These are phyloP conservation scores for Zoanthus sansibaricus DNA, from an alignment of 92 coral and sea anemone species.

Conservation along the genomic window DNA sequence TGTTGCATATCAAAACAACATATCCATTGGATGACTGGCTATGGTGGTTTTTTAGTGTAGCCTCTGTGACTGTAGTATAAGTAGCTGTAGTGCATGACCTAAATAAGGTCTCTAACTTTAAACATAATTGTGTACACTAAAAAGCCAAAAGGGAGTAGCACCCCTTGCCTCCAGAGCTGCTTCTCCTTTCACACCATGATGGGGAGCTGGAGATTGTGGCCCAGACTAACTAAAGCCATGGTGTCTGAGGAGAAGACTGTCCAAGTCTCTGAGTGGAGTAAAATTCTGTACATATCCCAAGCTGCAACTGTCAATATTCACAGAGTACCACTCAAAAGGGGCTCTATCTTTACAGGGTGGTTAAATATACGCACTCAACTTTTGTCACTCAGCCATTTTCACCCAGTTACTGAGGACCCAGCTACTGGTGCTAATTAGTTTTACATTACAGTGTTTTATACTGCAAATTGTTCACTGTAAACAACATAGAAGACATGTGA, in stretches of 20 bases:
- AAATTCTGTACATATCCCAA: not conserved
- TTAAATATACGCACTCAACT: not conserved
- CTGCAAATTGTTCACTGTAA: too few species aligned
- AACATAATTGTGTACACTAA: too few species aligned
- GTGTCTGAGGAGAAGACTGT: not conserved
- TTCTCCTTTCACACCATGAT: not conserved
- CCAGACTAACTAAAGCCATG: not conserved
- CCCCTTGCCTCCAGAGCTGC: too few species aligned
- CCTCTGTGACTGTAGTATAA: slow-evolving; percentile 19
- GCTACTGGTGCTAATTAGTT: not conserved
- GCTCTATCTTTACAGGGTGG: slow-evolving; percentile 1
- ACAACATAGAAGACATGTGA: too few species aligned
- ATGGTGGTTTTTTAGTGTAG: slow-evolving; percentile 21
- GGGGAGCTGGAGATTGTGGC: too few species aligned
- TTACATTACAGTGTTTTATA: too few species aligned
- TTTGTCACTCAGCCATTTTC: slow-evolving; percentile 1
- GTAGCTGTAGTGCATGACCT: too few species aligned
- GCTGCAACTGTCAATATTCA: slow-evolving; percentile 1
- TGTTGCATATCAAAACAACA: slow-evolving; percentile 28
- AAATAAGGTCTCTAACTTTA: too few species aligned
- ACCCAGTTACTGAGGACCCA: not conserved
- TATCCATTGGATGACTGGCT: slow-evolving; percentile 14
- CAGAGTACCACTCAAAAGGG: not conserved
- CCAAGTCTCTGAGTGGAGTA: too few species aligned
- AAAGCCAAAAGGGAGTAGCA: too few species aligned